phyloP scores from a whole-genome alignment of 2,888 invertebrate genomes.

The Tipula helvola region DNA sequence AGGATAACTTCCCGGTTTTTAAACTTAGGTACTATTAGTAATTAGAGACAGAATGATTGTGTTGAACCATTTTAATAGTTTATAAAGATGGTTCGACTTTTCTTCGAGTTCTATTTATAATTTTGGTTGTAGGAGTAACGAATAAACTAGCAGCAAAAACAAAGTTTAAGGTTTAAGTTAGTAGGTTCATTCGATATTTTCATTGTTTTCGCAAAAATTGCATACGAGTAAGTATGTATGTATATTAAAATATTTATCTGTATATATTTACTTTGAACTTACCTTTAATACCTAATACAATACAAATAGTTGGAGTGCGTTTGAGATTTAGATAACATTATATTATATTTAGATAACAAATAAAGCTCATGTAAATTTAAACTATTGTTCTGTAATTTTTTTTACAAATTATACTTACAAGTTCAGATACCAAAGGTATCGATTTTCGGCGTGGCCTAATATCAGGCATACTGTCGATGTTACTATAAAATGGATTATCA shows the following conservation, averaged over 20 bases:
- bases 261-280: background rate
- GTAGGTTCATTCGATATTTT: background rate
- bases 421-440: conserved; percentile 94
- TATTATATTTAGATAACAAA: background rate
- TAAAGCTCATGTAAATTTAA: background rate
- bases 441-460: conserved; percentile 94
- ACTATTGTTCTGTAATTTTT: background rate
- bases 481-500: conserved; percentile 98
- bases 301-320: background rate
- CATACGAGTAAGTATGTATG: background rate
- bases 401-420: conserved; percentile 59
- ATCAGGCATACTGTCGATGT: conserved; percentile 99
- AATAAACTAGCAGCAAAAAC: too few relatives aligned
- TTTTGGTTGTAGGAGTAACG: too few relatives aligned
- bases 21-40: too few relatives aligned
- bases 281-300: background rate
- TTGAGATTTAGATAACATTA: background rate
- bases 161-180: too few relatives aligned
- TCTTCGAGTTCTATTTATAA: too few relatives aligned
- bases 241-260: background rate
- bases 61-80: too few relatives aligned
- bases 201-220: background rate
- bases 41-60: too few relatives aligned
- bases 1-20: too few relatives aligned
- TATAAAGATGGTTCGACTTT: too few relatives aligned